Base-by-base conservation (phyloP, 1,140 invertebrate species). In the Bombus terrestris region DNA sequence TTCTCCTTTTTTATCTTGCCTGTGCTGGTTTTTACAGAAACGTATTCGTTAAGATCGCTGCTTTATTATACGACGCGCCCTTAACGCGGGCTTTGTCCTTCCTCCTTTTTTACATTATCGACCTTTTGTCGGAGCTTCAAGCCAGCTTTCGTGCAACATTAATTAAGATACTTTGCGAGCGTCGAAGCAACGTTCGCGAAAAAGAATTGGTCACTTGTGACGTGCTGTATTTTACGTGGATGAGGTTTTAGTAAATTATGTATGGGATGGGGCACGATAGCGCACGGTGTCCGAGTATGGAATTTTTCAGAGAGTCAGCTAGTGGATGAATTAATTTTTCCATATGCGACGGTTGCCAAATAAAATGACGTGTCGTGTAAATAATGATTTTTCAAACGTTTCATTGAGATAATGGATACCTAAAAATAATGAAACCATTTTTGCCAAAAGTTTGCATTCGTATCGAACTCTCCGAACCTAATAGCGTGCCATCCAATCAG, bases 61-160 rank as follows among this genome's bases (percentile, higher is more conserved):
- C 37, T 43, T n/a, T 64, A 53, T 72, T 57, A 83, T 72, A 59
- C 59, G 28, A n/a, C 75, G 73, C 66, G 59, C 18, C 43, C 57
- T 47, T 68, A 28, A 12, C 37, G 3, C 39, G 8, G 5, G 1
- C 12, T 25, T 62, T 32, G 1, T n/a, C 4, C 6, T 2, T 13
- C 0, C 10, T 53, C 2, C 25, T 12, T 28, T n/a, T 37, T 37
- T 28, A 6, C 35, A 37, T 57, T 75, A 76, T 76, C 53, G 53
- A 15, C 13, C 25, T n/a, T 18, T 28, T 15, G 6, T 35, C 28
- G 28, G 0, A 53, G 71, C 15, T 73, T 18, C 37, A 8, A 35
- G 10, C 53, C 5, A 28, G 12, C 12, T n/a, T 53, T 22, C 47
- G 47, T 53, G 47, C 18, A 53, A 53, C 53, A 57, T 76, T 76